Conservation (phyloP, 2,113 vertebrate genomes). For the Girardinichthys multiradiatus region DNA sequence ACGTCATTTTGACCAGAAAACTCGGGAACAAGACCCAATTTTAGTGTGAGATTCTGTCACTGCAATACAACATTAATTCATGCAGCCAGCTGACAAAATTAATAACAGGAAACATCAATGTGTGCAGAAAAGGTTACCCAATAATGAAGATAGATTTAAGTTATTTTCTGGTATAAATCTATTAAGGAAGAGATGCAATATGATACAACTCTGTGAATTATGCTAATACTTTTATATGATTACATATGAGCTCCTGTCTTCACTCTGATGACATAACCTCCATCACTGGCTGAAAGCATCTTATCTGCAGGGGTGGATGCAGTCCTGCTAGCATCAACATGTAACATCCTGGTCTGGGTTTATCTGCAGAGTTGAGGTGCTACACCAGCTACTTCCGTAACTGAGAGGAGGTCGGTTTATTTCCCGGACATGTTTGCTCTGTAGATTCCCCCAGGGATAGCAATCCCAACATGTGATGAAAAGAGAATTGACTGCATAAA, state of each 20-base stretch:
- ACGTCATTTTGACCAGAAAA: too few relatives aligned
- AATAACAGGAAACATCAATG: too few relatives aligned
- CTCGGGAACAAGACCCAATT: too few relatives aligned
- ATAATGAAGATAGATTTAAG: not conserved
- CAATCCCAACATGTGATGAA: conserved; percentile 30
- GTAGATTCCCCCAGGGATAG: conserved; percentile 42
- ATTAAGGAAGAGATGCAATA: not conserved
- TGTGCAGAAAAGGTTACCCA: not conserved
- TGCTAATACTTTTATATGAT: conserved; percentile 37
- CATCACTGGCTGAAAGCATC: conserved; percentile 44
- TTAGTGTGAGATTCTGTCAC: too few relatives aligned
- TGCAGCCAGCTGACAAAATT: too few relatives aligned
- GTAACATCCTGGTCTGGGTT: conserved; percentile 6
- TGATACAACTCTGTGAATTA: conserved; percentile 24
- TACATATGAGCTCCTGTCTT: conserved; percentile 25
- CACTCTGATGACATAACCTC: conserved; percentile 41
- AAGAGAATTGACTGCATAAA: conserved; percentile 25
- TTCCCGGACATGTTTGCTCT: conserved; percentile 18
- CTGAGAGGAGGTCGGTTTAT: not conserved
- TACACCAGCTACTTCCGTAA: too few relatives aligned
- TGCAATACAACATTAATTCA: too few relatives aligned
- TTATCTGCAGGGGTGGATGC: conserved; percentile 49
- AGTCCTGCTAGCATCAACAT: conserved; percentile 7
- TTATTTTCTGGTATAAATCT: not conserved
- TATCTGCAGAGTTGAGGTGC: conserved; percentile 9